A percentile compares a stretch with the other conserved stretches of the same genome.
Conservation (phyloP, 2,888 invertebrate genomes). For the Toxonevra muliebris region DNA sequence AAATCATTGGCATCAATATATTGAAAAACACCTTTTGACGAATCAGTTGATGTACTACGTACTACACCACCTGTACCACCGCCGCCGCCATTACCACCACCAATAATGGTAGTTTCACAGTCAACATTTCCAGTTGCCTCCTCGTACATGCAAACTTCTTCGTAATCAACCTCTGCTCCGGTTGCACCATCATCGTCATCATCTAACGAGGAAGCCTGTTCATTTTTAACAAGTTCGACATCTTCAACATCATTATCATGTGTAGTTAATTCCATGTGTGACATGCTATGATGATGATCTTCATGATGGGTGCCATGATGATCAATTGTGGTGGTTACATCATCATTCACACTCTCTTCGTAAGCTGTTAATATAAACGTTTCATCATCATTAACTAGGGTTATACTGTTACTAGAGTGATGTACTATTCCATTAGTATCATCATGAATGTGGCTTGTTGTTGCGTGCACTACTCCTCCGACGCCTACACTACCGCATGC, state of each 20-base stretch:
- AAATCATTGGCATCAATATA: conserved; percentile 56
- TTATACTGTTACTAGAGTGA: conserved; percentile 50
- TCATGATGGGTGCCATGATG: conserved; percentile 48
- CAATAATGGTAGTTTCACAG: conserved; percentile 52
- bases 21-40: conserved; percentile 43
- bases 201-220: conserved; percentile 46
- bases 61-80: conserved; percentile 32
- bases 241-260: conserved; percentile 51
- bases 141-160: conserved; percentile 60
- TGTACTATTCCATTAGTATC: conserved; percentile 41
- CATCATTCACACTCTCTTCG: conserved; percentile 57
- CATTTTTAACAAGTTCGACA: conserved; percentile 55
- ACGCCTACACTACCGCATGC: conserved; percentile 19
- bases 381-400: conserved; percentile 55
- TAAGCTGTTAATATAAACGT: conserved; percentile 56
- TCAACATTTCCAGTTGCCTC: conserved; percentile 52
- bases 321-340: conserved; percentile 47
- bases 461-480: conserved; percentile 27
- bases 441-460: conserved; percentile 50
- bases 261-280: conserved; percentile 43
- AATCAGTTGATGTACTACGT: conserved; percentile 49
- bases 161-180: conserved; percentile 54
- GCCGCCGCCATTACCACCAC: conserved; percentile 23
- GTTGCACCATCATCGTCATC: conserved; percentile 50
- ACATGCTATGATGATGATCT: conserved; percentile 50